A percentile compares a stretch with the other conserved stretches of the same genome.
Conservation (phyloP, 2,888 invertebrate species). For the Polietes domitor region DNA sequence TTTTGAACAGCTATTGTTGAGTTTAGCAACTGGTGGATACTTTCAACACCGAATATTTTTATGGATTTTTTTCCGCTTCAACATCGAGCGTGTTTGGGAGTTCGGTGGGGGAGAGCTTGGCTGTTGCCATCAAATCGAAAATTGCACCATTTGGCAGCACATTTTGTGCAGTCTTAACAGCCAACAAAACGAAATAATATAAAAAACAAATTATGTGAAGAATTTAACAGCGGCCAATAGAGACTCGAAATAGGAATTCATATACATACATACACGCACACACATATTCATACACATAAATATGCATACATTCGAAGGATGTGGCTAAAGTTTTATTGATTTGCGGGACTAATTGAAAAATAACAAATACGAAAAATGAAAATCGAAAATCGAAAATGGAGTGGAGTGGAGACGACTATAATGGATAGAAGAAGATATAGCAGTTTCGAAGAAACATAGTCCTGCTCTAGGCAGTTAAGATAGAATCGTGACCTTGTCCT, state of each 20-base stretch:
- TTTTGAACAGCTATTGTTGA: background rate
- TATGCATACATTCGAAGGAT: no score
- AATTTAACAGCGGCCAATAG: background rate
- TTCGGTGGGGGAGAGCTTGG: background rate
- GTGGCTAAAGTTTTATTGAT: no score
- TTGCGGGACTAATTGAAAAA: no score
- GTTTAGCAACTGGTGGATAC: constrained; percentile 19
- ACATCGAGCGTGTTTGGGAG: background rate
- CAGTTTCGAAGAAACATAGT: no score
- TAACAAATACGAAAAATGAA: no score
- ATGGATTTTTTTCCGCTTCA: background rate
- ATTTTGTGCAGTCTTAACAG: background rate
- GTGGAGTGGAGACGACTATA: no score
- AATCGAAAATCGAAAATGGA: no score
- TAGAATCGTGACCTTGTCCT: no score
- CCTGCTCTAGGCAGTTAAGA: no score
- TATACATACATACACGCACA: no score
- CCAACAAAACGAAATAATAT: background rate
- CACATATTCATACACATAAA: no score
- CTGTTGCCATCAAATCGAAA: background rate
- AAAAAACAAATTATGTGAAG: background rate
- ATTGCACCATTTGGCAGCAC: background rate
- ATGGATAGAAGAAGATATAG: no score
- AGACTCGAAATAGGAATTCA: background rate
- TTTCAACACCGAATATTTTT: background rate